Evolutionary conservation across 2,113 vertebrate genomes (phyloP), one percentile per base, ranked within the genome.

Genomic region (Rhinoptilus africanus): DNA sequence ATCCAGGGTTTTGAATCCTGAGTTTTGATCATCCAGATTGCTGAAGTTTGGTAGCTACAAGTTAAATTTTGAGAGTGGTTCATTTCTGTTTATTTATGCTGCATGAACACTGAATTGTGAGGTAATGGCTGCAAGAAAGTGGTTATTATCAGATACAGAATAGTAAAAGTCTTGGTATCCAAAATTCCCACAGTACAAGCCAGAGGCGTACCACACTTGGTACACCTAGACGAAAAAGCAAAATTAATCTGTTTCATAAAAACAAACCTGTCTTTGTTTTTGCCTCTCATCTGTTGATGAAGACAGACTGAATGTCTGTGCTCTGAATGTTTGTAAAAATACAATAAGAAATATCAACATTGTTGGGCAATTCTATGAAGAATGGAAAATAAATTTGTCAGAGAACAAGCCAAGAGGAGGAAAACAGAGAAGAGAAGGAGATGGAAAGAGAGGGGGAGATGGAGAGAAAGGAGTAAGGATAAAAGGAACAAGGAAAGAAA

Each of bases 321-420:
- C 64, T 77, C 60, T 75, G 73, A 88, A 85, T 39, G 9, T 56
- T 74, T 88, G 12, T 35, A 86, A 69, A 87, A 96, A 53, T 50
- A 79, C 50, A 91, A 59, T 54, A 96, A 77, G 63, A 71, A 91
- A 43, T 45, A 78, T 62, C 84, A 89, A 66, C 75, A 66, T 53
- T 6, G 85, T 12, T 50, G 32, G 59, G 26, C 10, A 39, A 59
- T 85, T 43, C 56, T 83, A 62, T 18, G 22, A 67, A 78, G 59
- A 76, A 92, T 66, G 51, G 88, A 96, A 96, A 97, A 91, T 7
- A 69, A 69, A 94, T 96, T 93, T 96, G 66, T 43, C 54, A 73
- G 71, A 89, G 43, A 80, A 23, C 17, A 35, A 30, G 21, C n/a
- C 79, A 89, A 77, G 54, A 12, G 32, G 9, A 57, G 56, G 59